A percentile compares a stretch with the other conserved stretches of the same genome.
These are phyloP conservation scores for Lepetodrilus schrolli DNA, from an alignment of 2,888 invertebrate genomes.

Conservation along the genomic window DNA sequence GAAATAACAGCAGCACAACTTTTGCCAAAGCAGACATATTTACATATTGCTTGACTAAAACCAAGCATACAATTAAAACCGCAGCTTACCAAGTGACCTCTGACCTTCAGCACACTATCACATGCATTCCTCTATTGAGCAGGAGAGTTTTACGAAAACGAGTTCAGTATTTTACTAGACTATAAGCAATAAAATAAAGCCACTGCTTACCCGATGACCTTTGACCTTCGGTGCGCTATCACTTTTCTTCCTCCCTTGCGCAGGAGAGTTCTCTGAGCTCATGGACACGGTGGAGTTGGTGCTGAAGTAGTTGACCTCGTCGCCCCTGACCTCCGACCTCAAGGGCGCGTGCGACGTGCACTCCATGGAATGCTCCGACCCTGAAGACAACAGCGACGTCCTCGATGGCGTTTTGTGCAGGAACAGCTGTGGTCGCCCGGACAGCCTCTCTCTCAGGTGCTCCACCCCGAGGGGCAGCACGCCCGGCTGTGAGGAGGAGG, in stretches of 20 bases:
- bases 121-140: constrained; percentile 42
- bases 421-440: constrained; percentile 31
- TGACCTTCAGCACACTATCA: constrained; percentile 3
- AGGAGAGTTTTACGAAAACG: constrained; percentile 63
- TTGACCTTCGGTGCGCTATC: neutral
- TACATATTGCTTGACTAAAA: too few relatives aligned
- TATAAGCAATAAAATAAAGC: neutral
- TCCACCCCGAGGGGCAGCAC: constrained; percentile 50
- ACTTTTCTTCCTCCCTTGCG: constrained; percentile 42
- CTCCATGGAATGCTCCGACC: constrained; percentile 65
- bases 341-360: constrained; percentile 46
- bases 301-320: constrained; percentile 58
- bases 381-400: constrained; percentile 64
- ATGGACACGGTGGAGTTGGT: constrained; percentile 65
- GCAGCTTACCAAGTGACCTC: constrained; percentile 25
- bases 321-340: constrained; percentile 45
- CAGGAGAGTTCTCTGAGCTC: constrained; percentile 62
- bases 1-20: too few relatives aligned
- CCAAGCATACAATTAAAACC: neutral
- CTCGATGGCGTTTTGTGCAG: constrained; percentile 61
- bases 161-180: too few relatives aligned
- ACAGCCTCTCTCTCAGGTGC: constrained; percentile 35
- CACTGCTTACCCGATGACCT: constrained; percentile 20
- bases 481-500: constrained; percentile 22
- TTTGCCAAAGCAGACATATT: too few relatives aligned